A percentile compares a stretch with the other conserved stretches of the same genome.
Conservation (phyloP, 2,888 invertebrate genomes). For the Alloscopus bannaensis region DNA sequence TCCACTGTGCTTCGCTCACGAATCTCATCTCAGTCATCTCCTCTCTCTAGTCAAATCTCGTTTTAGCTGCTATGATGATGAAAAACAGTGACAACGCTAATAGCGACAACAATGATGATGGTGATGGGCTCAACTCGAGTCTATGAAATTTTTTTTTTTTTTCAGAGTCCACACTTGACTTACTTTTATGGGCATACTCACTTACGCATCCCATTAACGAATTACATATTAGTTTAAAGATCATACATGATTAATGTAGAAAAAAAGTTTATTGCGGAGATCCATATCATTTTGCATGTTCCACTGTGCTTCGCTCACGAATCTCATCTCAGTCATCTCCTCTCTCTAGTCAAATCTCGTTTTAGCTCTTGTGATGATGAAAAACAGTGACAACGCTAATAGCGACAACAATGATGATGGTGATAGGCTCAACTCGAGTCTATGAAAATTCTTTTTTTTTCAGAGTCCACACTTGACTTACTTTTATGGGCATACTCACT, state of each 20-base stretch:
- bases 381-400: constrained; percentile 51
- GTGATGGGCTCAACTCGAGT: constrained; percentile 6
- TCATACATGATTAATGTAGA: not conserved
- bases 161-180: constrained; percentile 1
- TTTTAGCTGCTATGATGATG: constrained; percentile 22
- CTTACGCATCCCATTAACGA: constrained; percentile 11
- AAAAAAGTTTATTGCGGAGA: not conserved
- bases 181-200: constrained; percentile 56
- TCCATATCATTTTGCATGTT: constrained; percentile 27
- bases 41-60: too few relatives aligned
- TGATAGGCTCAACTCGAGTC: constrained; percentile 1
- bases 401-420: constrained; percentile 37
- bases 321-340: too few relatives aligned
- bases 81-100: constrained; percentile 50
- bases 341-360: too few relatives aligned
- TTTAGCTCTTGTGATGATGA: constrained; percentile 17
- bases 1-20: not conserved
- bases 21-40: too few relatives aligned
- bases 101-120: constrained; percentile 40
- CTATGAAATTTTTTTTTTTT: too few relatives aligned
- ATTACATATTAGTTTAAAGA: too few relatives aligned
- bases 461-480: constrained; percentile 13
- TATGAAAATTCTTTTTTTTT: not conserved
- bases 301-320: not conserved
- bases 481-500: constrained; percentile 36